A percentile compares a stretch with the other conserved stretches of the same genome.
Evolutionary conservation across 1,140 invertebrate species (phyloP).

Genomic region (Venustaconcha ellipsiformis): DNA sequence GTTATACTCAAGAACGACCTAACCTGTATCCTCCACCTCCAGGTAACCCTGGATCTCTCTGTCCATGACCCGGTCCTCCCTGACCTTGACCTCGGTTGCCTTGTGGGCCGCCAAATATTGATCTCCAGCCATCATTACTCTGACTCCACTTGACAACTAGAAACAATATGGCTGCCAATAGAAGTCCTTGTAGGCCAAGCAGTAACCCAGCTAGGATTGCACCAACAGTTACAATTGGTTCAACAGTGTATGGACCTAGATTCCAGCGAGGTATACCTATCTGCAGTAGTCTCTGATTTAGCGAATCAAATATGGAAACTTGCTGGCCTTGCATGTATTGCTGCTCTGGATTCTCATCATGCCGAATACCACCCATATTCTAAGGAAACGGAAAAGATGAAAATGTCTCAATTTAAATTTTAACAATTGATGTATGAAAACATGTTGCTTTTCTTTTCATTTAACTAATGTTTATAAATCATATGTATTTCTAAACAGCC

Average conservation of each 20-base stretch:
- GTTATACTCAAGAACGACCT: slow-evolving; percentile 32
- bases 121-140: slow-evolving; percentile 23
- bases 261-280: slow-evolving; percentile 48
- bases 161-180: slow-evolving; percentile 52
- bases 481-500: no score
- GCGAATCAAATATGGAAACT: slow-evolving; percentile 45
- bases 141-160: slow-evolving; percentile 43
- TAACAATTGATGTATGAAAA: no score
- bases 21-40: slow-evolving; percentile 38
- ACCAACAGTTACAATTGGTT: slow-evolving; percentile 52
- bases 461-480: no score
- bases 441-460: no score
- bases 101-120: slow-evolving; percentile 24
- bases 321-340: slow-evolving; percentile 15
- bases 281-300: slow-evolving; percentile 50
- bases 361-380: no score
- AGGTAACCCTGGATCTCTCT: slow-evolving; percentile 15
- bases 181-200: slow-evolving; percentile 50
- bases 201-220: slow-evolving; percentile 48
- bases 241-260: slow-evolving; percentile 43
- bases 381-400: no score
- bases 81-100: background rate
- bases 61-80: background rate
- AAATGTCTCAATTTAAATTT: no score
- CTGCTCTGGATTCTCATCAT: no score